Evolutionary conservation across 1,140 invertebrate genomes (phyloP).

Genomic region (Hycleus phaleratus): DNA sequence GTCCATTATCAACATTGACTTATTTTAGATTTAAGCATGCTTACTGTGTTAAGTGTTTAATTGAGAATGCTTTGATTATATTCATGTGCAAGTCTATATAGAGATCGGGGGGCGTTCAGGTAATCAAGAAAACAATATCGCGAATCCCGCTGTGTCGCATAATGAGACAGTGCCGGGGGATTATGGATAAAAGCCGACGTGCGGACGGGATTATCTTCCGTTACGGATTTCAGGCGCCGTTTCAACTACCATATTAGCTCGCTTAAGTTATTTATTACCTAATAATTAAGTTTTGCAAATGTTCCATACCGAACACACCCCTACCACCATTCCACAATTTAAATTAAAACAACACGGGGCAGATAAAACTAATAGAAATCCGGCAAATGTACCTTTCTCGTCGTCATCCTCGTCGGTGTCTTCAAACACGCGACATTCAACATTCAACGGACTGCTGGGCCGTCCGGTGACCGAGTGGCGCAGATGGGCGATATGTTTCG

Average conservation of each 20-base stretch:
- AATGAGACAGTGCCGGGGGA: conserved; percentile 29
- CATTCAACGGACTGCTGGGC: conserved; percentile 43
- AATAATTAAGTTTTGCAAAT: conserved; percentile 28
- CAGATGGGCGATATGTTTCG: conserved; percentile 45
- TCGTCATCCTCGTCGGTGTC: conserved; percentile 22
- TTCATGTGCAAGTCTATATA: too few species aligned
- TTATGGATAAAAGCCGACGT: conserved; percentile 14
- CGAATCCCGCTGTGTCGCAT: conserved; percentile 32
- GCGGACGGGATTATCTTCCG: conserved; percentile 28
- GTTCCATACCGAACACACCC: not conserved
- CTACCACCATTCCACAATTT: too few species aligned
- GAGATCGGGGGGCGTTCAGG: conserved; percentile 15
- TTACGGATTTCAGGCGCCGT: conserved; percentile 21
- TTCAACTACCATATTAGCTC: conserved; percentile 26
- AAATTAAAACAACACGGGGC: too few species aligned
- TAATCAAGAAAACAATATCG: conserved; percentile 39
- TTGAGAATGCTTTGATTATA: too few species aligned
- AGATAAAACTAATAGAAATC: too few species aligned
- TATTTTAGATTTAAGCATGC: too few species aligned
- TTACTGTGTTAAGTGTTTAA: too few species aligned
- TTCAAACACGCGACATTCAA: conserved; percentile 28
- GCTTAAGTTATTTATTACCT: conserved; percentile 29
- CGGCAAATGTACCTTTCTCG: conserved; percentile 18
- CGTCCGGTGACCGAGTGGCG: conserved; percentile 44
- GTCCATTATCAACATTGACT: too few species aligned